Evolutionary conservation across 2,113 vertebrate species (phyloP).

Genomic region (Sinocyclocheilus anophthalmus): DNA sequence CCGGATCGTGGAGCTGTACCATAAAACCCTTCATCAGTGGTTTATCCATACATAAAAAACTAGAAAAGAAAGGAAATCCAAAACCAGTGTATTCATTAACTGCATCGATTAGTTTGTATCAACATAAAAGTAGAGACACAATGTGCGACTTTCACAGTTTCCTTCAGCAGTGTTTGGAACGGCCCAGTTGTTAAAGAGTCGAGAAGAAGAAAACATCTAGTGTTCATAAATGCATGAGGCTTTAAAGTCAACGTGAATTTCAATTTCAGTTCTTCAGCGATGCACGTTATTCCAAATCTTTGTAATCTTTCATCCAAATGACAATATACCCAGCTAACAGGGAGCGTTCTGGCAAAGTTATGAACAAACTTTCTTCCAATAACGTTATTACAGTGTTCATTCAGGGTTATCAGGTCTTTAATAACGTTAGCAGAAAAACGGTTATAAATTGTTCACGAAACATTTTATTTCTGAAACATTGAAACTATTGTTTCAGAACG

Average conservation of each 20-base stretch:
- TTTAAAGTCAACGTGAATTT: neutral
- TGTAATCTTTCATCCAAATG: neutral
- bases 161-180: neutral
- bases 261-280: neutral
- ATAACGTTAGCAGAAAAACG: neutral
- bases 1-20: neutral
- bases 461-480: too few species aligned
- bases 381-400: neutral
- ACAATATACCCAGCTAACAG: neutral
- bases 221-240: neutral
- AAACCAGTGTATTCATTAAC: neutral
- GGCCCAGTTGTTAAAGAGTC: neutral
- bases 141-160: neutral
- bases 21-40: neutral
- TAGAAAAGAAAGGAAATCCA: conserved; percentile 9
- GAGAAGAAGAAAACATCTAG: neutral
- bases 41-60: neutral
- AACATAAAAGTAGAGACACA: neutral
- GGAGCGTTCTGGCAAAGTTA: too few species aligned
- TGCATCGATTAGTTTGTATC: neutral
- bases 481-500: too few species aligned
- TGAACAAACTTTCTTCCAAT: too few species aligned
- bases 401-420: neutral
- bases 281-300: neutral
- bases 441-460: too few species aligned